Base-by-base conservation (phyloP, 2,797 vertebrate genomes). In the Acipenser transmontanus region DNA sequence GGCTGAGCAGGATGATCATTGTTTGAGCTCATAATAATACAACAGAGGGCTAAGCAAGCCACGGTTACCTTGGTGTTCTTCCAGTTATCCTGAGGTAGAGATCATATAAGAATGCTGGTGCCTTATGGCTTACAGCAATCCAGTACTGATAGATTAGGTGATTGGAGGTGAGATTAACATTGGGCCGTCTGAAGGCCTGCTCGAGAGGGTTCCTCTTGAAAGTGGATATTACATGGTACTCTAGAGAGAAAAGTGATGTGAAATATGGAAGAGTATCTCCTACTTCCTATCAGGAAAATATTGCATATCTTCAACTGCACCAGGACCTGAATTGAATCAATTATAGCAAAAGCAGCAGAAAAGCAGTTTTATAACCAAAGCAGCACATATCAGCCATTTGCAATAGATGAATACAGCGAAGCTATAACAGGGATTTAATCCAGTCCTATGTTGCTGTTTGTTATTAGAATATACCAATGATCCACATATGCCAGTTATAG, bases 181-280 rank as follows among this genome's bases (percentile, higher is more conserved):
- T 96, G 91, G 97, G 97, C 91, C 96, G 93, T 82, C 97, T 94
- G 92, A 99, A 94, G 83, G 97, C 97, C 94, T 99, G 97, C 84
- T 99, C 97, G 87, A 99, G 97, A 87, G 97, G 97, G 85, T 99
- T 99, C 97, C 97, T 98, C 97, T 99, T 99, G 97, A 99, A 99
- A 88, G 94, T 97, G 82, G 96, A 98, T 93, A 95, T 99, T 91
- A 99, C 97, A 96, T 99, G 96, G 93, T 97, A 95, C 87, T 99
- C 97, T 99, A 91, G 92, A 93, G 90, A 98, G 88, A 98, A 80
- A 96, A 94, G 91, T 71, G 86, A 83, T 91, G 84, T 75, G 69
- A 78, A 74, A 65, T 61, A 49, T 14, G 59, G 72, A 79, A 79
- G 59, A 71, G 69, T 69, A 80, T 68, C 54, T 67, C 59, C n/a